These are phyloP conservation scores for Otolemur garnettii DNA, from an alignment of 2,113 vertebrate species.

Conservation along the genomic window DNA sequence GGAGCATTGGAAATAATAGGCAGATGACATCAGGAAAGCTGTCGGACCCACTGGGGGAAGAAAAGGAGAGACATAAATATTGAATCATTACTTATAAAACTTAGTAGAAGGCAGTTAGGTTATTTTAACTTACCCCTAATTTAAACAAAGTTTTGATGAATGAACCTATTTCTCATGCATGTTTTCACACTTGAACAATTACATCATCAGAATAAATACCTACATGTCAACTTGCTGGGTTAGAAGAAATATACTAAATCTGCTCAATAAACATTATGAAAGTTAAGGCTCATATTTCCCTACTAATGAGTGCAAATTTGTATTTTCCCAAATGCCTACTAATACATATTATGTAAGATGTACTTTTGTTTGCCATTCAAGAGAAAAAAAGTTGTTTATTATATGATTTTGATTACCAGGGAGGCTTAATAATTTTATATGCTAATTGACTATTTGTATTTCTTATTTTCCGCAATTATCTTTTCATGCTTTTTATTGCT, in stretches of 20 bases:
- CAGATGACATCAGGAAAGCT: neutral
- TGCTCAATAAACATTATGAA: neutral
- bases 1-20: neutral
- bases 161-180: neutral
- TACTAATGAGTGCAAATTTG: neutral
- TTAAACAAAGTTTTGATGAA: neutral
- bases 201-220: neutral
- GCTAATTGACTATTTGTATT: neutral
- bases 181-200: neutral
- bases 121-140: neutral
- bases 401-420: neutral
- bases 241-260: neutral
- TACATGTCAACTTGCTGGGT: neutral
- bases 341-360: neutral
- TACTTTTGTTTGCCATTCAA: slow-evolving; percentile 3
- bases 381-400: neutral
- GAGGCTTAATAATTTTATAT: neutral
- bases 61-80: neutral
- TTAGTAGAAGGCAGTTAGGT: neutral
- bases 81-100: neutral
- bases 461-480: neutral
- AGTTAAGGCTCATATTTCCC: neutral
- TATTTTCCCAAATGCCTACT: neutral
- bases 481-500: slow-evolving; percentile 13
- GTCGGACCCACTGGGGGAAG: neutral